Conservation (phyloP, 2,113 vertebrate genomes). For the Scortum barcoo region DNA sequence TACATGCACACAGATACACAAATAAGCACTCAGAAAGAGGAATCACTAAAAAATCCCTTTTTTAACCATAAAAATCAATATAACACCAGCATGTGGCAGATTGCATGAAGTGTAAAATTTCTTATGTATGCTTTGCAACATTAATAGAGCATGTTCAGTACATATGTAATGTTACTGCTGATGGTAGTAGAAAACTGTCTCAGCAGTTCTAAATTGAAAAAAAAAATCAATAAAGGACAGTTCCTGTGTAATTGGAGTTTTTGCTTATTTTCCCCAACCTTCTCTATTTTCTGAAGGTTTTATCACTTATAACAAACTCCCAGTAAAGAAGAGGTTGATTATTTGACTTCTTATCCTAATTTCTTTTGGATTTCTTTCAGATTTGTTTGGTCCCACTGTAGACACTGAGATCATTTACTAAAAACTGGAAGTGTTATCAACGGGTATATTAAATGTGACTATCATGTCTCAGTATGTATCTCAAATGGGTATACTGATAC, state of each 20-base stretch:
- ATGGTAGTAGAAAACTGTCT: neutral
- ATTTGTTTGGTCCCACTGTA: neutral
- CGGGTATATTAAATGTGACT: neutral
- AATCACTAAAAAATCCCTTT: neutral
- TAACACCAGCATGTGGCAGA: neutral
- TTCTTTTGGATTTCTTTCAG: neutral
- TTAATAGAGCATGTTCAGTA: neutral
- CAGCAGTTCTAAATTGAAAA: neutral
- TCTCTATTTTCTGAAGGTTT: neutral
- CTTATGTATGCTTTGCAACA: slow-evolving; percentile 14
- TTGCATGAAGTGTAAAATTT: slow-evolving; percentile 20
- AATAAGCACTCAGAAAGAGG: neutral
- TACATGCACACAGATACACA: slow-evolving; percentile 16
- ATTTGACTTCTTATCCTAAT: neutral
- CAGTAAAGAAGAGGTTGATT: neutral
- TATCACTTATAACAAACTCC: neutral
- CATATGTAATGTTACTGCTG: neutral
- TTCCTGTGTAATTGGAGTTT: slow-evolving; percentile 47
- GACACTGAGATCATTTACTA: neutral
- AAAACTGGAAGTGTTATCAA: neutral
- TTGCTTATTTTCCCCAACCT: neutral
- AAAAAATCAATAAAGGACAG: neutral
- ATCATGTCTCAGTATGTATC: neutral
- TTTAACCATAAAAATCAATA: neutral
- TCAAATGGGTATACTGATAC: neutral